Percentiles rank a stretch among this genome's conserved stretches.
Conservation (phyloP, 2,113 vertebrate species). For the Pseudolaguvia tuberculata region DNA sequence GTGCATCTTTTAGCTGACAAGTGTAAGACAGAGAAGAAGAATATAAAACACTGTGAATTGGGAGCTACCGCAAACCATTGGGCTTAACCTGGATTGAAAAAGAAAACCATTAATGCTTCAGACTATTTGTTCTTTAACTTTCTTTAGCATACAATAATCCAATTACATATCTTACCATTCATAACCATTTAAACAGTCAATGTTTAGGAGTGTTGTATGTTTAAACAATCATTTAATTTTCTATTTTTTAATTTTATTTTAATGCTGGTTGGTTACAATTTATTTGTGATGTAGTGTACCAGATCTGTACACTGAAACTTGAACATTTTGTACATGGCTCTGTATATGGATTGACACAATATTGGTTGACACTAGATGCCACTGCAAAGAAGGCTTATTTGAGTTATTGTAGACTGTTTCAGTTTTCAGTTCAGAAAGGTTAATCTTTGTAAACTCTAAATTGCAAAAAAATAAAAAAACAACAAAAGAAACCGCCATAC, state of each 20-base stretch:
- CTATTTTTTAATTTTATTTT: not conserved
- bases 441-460: too few relatives aligned
- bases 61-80: not conserved
- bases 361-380: not conserved
- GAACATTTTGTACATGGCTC: too few relatives aligned
- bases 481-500: too few relatives aligned
- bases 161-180: not conserved
- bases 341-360: too few relatives aligned
- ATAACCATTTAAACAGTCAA: not conserved
- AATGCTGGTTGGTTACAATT: too few relatives aligned
- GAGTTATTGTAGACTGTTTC: too few relatives aligned
- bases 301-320: too few relatives aligned
- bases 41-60: not conserved
- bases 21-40: constrained; percentile 9
- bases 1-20: constrained; percentile 5
- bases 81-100: not conserved
- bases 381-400: not conserved
- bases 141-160: not conserved
- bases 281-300: too few relatives aligned
- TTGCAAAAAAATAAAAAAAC: too few relatives aligned
- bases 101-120: not conserved
- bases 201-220: not conserved
- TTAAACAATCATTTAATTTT: not conserved
- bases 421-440: too few relatives aligned
- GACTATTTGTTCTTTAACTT: too few relatives aligned